Base-by-base conservation (phyloP, 2,888 invertebrate species). In the Rhimphoctona megacephalus region DNA sequence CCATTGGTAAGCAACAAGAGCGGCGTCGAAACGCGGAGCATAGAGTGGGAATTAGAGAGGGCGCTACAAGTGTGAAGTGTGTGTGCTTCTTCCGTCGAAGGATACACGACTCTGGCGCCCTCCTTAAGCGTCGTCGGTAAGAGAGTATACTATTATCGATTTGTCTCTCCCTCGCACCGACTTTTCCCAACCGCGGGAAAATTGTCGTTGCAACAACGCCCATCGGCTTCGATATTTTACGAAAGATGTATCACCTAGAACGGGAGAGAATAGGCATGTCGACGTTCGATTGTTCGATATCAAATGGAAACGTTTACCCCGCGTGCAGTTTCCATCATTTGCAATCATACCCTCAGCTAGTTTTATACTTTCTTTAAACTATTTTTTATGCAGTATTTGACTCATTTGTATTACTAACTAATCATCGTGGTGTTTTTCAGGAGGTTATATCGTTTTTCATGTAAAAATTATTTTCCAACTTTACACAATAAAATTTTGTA, bases 101-200 rank as follows among this genome's bases (percentile, higher is more conserved):
- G 57, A 43, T 57, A 46, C n/a, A 43, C 83, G 88, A 89, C 76
- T 39, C 57, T 54, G 87, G 87, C 90, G 90, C 87, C 89, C 89
- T 81, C 89, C 36, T 64, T 64, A 49, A 69, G 83, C 83, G 86
- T 85, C 88, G 93, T 93, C 93, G 93, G 92, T 93, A 93, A 93
- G 83, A 90, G 89, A 89, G 93, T 90, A 88, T 89, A 91, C 92
- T 92, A 91, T 90, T 92, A 93, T 92, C 90, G 92, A 92, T 92
- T 91, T 87, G 86, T 88, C 87, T 88, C 85, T 85, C 89, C 89
- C 88, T 39, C 57, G 22, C 61, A n/a, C 52, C 49, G 52, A 1
- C 74, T 80, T 70, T 83, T 88, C 84, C 89, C 88, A 90, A 90
- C 90, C 89, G 92, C 92, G 92, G 92, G 92, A 92, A 92, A 90